phyloP scores from a whole-genome alignment of 2,888 invertebrate species.

The Gisinianus flammeolus region DNA sequence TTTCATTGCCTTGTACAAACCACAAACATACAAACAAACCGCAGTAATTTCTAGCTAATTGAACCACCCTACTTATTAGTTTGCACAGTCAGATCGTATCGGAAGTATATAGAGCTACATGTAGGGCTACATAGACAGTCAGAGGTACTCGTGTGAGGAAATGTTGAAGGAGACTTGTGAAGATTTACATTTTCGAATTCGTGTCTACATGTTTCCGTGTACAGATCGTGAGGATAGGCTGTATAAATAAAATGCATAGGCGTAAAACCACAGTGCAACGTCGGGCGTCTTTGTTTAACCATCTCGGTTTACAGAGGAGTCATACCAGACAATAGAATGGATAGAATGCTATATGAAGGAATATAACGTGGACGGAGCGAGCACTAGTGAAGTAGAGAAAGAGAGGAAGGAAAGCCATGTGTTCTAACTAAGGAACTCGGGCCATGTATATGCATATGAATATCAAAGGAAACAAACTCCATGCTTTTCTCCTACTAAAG shows the following conservation, averaged over 20 bases:
- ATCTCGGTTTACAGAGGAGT: background rate
- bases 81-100: too few relatives aligned
- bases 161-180: too few relatives aligned
- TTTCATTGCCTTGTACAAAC: too few relatives aligned
- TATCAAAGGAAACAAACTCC: constrained; percentile 15
- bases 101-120: too few relatives aligned
- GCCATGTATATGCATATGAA: background rate
- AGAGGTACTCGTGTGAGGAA: too few relatives aligned
- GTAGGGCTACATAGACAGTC: too few relatives aligned
- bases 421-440: background rate
- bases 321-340: background rate
- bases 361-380: background rate
- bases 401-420: background rate
- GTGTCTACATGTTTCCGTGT: too few relatives aligned
- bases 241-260: background rate
- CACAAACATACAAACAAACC: too few relatives aligned
- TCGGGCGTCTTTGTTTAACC: background rate
- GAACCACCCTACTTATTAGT: too few relatives aligned
- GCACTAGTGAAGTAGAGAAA: background rate
- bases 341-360: background rate
- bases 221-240: background rate
- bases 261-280: background rate
- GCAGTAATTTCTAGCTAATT: too few relatives aligned
- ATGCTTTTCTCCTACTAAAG: background rate
- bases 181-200: too few relatives aligned